Conservation (phyloP, 2,113 vertebrate species). For the Athene noctua region DNA sequence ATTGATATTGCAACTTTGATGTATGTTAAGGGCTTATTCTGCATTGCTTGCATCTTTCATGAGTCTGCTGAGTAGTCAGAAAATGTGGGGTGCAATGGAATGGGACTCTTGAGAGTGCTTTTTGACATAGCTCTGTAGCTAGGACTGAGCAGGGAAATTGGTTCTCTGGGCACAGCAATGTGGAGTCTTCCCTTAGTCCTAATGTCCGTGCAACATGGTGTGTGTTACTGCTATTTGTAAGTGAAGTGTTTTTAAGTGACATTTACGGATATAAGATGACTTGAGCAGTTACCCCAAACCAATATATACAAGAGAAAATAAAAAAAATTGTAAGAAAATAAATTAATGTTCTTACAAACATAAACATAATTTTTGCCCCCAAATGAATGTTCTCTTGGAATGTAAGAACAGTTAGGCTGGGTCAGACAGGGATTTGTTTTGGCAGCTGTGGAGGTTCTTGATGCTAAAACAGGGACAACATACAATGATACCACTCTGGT, state of each 20-base stretch:
- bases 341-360: too few species aligned
- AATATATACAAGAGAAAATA: not conserved
- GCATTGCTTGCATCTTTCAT: not conserved
- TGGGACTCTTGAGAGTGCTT: not conserved
- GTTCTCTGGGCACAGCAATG: not conserved
- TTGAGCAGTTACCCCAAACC: not conserved
- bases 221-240: not conserved
- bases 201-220: accelerated
- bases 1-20: not conserved
- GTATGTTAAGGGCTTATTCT: not conserved
- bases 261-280: not conserved
- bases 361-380: not conserved
- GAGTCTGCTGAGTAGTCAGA: not conserved
- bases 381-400: not conserved
- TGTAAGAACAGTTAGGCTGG: not conserved
- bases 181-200: not conserved
- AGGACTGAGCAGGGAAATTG: not conserved
- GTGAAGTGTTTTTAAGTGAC: not conserved
- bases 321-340: not conserved
- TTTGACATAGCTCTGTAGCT: not conserved
- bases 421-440: not conserved
- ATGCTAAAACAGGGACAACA: not conserved
- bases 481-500: not conserved
- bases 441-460: not conserved
- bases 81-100: not conserved